A percentile compares a stretch with the other conserved stretches of the same genome.
These are phyloP conservation scores for Anarsia innoxiella DNA, from an alignment of 2,888 invertebrate genomes.

Conservation along the genomic window DNA sequence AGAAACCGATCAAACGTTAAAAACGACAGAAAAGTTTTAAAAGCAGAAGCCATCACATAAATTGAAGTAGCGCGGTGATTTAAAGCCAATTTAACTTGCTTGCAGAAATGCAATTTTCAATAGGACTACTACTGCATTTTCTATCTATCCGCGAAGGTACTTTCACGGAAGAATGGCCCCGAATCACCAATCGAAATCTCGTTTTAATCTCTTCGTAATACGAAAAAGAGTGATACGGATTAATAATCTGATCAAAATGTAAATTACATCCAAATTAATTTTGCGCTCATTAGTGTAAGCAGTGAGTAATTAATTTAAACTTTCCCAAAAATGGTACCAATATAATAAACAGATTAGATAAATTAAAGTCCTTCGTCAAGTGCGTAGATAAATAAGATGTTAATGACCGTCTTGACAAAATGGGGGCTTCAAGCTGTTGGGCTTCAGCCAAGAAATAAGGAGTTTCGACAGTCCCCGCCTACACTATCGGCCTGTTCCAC, in stretches of 20 bases:
- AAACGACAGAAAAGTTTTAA: conserved; percentile 1
- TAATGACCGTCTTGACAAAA: conserved; percentile 10
- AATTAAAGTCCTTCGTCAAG: not conserved
- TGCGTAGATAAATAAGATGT: conserved; percentile 7
- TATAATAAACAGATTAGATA: not conserved
- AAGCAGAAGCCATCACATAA: conserved; percentile 9
- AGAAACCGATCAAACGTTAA: not conserved
- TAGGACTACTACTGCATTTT: conserved; percentile 9
- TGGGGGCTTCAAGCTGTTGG: conserved; percentile 7
- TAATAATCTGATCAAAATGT: too few relatives aligned
- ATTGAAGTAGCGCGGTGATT: conserved; percentile 14
- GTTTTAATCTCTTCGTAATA: too few relatives aligned
- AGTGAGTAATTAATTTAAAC: not conserved
- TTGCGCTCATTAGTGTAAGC: not conserved
- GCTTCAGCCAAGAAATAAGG: conserved; percentile 13
- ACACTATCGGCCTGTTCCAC: conserved; percentile 12
- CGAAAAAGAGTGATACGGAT: too few relatives aligned
- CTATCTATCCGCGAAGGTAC: conserved; percentile 3
- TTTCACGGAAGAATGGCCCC: too few relatives aligned
- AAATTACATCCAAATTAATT: too few relatives aligned
- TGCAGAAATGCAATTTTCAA: conserved; percentile 15
- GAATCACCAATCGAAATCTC: conserved; percentile 7
- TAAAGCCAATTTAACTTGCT: conserved; percentile 17
- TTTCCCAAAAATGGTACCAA: too few relatives aligned
- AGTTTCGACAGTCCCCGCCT: conserved; percentile 15